Evolutionary conservation across 2,797 vertebrate genomes (phyloP).

Genomic region (Manis javanica): DNA sequence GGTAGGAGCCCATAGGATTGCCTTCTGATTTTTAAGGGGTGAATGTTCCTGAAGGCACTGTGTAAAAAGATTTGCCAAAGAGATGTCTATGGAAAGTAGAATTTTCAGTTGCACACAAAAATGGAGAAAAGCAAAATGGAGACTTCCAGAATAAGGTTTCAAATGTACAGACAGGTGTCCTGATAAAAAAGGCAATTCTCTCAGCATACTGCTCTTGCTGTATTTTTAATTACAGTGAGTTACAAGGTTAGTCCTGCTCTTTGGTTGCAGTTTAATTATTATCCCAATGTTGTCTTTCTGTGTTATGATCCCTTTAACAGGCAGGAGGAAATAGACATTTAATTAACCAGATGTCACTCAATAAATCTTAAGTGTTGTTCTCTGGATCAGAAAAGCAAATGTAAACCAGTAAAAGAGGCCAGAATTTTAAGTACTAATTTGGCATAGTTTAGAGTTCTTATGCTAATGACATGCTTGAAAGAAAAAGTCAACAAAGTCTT

Average conservation of each 20-base stretch:
- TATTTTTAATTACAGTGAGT: slow-evolving; percentile 86
- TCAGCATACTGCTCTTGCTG: slow-evolving; percentile 84
- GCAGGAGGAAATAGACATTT: slow-evolving; percentile 84
- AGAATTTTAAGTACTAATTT: slow-evolving; percentile 78
- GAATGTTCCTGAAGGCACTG: slow-evolving; percentile 7
- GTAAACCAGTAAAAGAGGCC: slow-evolving; percentile 37
- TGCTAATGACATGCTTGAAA: slow-evolving; percentile 55
- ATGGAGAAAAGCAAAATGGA: slow-evolving; percentile 75
- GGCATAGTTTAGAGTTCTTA: slow-evolving; percentile 68
- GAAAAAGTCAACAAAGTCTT: slow-evolving; percentile 69
- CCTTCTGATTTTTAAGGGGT: not conserved
- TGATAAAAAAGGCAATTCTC: slow-evolving; percentile 84
- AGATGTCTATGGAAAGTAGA: slow-evolving; percentile 58
- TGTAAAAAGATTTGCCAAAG: slow-evolving; percentile 53
- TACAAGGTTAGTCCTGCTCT: slow-evolving; percentile 84
- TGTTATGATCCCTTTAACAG: slow-evolving; percentile 85
- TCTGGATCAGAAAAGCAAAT: slow-evolving; percentile 80
- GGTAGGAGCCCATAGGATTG: not conserved
- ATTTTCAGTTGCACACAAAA: slow-evolving; percentile 58
- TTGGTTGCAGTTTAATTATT: slow-evolving; percentile 86
- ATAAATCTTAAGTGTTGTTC: slow-evolving; percentile 85
- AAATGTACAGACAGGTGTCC: slow-evolving; percentile 79
- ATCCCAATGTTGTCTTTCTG: slow-evolving; percentile 85
- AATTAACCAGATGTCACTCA: slow-evolving; percentile 88
- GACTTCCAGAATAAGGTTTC: slow-evolving; percentile 79